Evolutionary conservation across 2,888 invertebrate species (phyloP), one percentile per base, ranked within the genome.

Genomic region (Sphaeridia pumilis): DNA sequence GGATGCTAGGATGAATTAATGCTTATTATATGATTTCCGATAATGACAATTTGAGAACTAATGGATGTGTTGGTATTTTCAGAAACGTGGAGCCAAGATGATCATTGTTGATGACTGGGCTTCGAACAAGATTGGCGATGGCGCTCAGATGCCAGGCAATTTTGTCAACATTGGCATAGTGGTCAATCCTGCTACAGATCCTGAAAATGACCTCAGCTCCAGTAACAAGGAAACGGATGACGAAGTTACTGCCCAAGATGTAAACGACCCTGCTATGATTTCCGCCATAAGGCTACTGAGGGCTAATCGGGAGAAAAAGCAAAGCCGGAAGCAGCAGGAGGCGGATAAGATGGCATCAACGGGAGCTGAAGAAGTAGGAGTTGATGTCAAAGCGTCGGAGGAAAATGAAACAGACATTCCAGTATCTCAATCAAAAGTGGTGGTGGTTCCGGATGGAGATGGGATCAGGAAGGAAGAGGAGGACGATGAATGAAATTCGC

Each of bases 251-350:
- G 12, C 20, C 5, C 38, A 38, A 17, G 38, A 20, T 5, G 31
- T 17, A 12, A 36, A 36, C 25, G 26, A 21, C 10, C 42, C 26
- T 38, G 21, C n/a, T 14, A 28, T 20, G 17, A 14, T 4, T 21
- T 25, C 31, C 24, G 49, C 28, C 4, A 41, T 34, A 2, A 27
- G 49, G n/a, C 38, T 52, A 43, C 55, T 59, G 4, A 60, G 58
- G 48, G 60, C 59, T 43, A 49, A 60, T 31, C 59, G 63, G n/a
- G 63, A 63, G 46, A 47, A 60, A 27, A 58, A 63, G 51, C 44
- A 58, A 27, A 58, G 59, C 46, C 52, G 59, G 20, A 58, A 56
- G n/a, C n/a, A n/a, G n/a, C n/a, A n/a, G n/a, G n/a, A n/a, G n/a
- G n/a, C n/a, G n/a, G n/a, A n/a, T n/a, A 31, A 31, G 31, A 7